Evolutionary conservation across 2,113 vertebrate genomes (phyloP).

Genomic region (Silurus glanis): DNA sequence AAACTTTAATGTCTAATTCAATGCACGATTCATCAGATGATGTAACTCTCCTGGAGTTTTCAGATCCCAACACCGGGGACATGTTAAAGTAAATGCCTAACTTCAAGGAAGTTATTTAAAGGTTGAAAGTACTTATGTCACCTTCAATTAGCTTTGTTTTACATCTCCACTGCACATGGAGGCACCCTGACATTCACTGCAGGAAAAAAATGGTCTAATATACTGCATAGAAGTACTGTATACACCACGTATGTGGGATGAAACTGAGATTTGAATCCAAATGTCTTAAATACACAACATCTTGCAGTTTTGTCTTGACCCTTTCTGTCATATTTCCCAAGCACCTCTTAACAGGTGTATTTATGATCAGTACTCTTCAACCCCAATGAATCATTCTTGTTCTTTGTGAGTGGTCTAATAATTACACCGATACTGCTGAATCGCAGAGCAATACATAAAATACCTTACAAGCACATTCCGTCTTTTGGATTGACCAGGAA

Average conservation of each 20-base stretch:
- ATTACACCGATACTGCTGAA: slow-evolving; percentile 25
- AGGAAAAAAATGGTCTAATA: slow-evolving; percentile 25
- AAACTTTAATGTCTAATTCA: background rate
- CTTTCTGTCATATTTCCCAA: background rate
- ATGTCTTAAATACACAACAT: slow-evolving; percentile 1
- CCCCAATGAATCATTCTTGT: background rate
- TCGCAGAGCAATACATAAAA: slow-evolving; percentile 12
- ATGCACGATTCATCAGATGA: background rate
- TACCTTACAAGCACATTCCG: slow-evolving; percentile 9
- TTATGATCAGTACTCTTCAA: background rate
- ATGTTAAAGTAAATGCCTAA: background rate
- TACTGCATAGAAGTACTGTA: slow-evolving; percentile 6
- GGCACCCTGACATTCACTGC: slow-evolving; percentile 11
- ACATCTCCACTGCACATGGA: background rate
- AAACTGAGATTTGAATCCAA: background rate
- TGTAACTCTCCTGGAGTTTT: background rate
- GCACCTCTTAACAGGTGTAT: background rate
- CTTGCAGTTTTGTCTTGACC: background rate
- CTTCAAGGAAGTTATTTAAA: background rate
- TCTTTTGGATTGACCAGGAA: slow-evolving; percentile 13
- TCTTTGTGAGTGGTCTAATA: background rate
- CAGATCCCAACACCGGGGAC: background rate
- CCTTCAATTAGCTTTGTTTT: slow-evolving; percentile 31
- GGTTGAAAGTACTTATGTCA: background rate
- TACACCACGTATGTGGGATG: slow-evolving; percentile 28